Evolutionary conservation across 2,797 vertebrate genomes (phyloP).

Genomic region (Rhabdomys pumilio): DNA sequence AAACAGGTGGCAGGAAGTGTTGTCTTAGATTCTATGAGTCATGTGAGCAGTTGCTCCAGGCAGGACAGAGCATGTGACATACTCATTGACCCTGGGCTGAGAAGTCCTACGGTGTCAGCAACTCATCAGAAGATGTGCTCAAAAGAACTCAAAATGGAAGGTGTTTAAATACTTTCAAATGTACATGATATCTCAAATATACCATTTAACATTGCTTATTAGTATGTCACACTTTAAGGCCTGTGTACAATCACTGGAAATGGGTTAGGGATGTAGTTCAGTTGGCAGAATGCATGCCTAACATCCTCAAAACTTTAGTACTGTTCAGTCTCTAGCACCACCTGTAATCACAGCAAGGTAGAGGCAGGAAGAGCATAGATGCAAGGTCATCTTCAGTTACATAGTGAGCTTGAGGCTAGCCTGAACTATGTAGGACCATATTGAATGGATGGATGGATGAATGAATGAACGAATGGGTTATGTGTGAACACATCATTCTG

Average conservation of each 20-base stretch:
- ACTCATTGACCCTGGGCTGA: neutral
- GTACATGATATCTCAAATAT: neutral
- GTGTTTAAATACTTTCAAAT: conserved; percentile 29
- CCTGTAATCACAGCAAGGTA: neutral
- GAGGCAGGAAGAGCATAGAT: neutral
- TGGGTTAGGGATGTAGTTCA: neutral
- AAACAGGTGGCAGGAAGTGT: conserved; percentile 32
- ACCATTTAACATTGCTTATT: neutral
- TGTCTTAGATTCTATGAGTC: neutral
- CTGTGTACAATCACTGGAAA: conserved; percentile 33
- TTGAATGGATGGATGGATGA: neutral
- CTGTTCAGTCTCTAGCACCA: neutral
- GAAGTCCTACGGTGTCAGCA: neutral
- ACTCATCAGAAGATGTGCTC: neutral
- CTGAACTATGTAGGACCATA: neutral
- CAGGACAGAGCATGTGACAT: neutral
- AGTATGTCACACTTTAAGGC: neutral
- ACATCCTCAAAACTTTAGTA: neutral
- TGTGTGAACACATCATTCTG: neutral
- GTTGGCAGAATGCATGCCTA: neutral
- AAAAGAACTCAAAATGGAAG: neutral
- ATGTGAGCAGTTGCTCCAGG: neutral
- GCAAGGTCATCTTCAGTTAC: neutral
- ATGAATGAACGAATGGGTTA: neutral
- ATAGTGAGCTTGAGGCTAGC: neutral